phyloP scores from a whole-genome alignment of 2,113 vertebrate genomes.

The Anas platyrhynchos region DNA sequence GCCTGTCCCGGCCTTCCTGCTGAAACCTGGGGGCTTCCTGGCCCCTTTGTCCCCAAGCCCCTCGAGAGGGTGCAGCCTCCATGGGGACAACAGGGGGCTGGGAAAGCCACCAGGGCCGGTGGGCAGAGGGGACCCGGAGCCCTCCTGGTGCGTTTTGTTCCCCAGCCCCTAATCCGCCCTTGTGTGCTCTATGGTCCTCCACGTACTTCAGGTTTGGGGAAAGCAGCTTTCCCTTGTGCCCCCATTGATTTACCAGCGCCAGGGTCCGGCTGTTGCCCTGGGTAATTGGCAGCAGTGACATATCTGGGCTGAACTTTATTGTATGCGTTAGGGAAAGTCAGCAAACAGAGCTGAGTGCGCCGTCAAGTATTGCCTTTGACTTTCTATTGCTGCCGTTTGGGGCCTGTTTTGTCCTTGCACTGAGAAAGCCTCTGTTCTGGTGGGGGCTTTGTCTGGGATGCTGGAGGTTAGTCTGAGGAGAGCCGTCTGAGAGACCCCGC shows the following conservation, averaged over 20 bases:
- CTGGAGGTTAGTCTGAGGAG: conserved; percentile 66
- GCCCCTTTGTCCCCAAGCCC: background rate
- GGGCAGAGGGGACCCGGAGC: background rate
- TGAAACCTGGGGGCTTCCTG: background rate
- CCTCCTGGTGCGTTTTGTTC: background rate
- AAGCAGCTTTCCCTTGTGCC: conserved; percentile 13
- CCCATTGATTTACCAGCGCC: conserved; percentile 37
- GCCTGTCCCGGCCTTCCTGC: background rate
- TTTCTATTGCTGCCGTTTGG: conserved; percentile 26
- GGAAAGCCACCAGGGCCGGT: background rate
- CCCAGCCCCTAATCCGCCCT: conserved; percentile 26
- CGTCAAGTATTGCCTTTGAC: conserved; percentile 66
- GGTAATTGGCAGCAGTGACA: conserved; percentile 66
- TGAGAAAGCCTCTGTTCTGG: conserved; percentile 60
- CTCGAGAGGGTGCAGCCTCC: background rate
- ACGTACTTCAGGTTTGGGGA: conserved; percentile 35
- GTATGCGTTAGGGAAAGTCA: conserved; percentile 61
- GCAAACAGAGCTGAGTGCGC: conserved; percentile 61
- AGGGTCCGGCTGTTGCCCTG: background rate
- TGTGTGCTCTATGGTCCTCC: conserved; percentile 6
- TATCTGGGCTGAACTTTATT: conserved; percentile 65
- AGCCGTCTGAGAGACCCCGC: conserved; percentile 44
- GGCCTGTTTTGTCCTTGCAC: conserved; percentile 66
- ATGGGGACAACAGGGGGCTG: background rate
- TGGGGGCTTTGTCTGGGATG: conserved; percentile 52